Evolutionary conservation across 2,888 invertebrate species (phyloP).

Genomic region (Chrysolina oricalcia): DNA sequence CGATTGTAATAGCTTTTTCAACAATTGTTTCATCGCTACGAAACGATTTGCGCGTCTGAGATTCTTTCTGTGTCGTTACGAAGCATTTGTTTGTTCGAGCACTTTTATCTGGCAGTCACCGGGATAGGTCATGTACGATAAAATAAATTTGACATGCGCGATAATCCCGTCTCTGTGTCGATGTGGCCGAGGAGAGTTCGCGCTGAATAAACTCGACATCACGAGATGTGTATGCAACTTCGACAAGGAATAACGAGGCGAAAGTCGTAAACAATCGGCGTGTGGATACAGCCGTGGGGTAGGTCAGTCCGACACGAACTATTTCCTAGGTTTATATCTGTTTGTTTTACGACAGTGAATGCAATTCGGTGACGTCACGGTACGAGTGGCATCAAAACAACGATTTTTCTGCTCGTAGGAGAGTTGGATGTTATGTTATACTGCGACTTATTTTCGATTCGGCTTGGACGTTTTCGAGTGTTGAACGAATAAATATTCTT

Average conservation of each 20-base stretch:
- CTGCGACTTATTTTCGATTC: not conserved
- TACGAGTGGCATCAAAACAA: not conserved
- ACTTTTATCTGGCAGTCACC: conserved; percentile 6
- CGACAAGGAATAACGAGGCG: conserved; percentile 8
- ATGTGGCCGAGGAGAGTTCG: not conserved
- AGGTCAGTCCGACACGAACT: conserved; percentile 46
- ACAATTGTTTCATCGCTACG: not conserved
- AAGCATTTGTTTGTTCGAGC: conserved; percentile 13
- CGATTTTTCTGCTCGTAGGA: not conserved
- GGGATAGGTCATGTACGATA: conserved; percentile 19
- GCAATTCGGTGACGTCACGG: not conserved
- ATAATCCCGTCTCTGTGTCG: not conserved
- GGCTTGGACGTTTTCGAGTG: not conserved
- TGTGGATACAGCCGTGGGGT: conserved; percentile 43
- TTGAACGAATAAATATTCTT: conserved; percentile 17
- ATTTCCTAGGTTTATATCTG: conserved; percentile 36
- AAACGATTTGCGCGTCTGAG: not conserved
- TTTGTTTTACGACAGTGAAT: conserved; percentile 15
- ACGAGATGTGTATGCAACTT: not conserved
- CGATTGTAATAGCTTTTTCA: not conserved
- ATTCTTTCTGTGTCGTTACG: not conserved
- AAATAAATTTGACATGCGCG: conserved; percentile 16
- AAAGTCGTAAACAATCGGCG: conserved; percentile 45
- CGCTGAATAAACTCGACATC: not conserved
- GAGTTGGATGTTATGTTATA: not conserved